Conservation (phyloP, 2,888 invertebrate species). For the Dione juno region DNA sequence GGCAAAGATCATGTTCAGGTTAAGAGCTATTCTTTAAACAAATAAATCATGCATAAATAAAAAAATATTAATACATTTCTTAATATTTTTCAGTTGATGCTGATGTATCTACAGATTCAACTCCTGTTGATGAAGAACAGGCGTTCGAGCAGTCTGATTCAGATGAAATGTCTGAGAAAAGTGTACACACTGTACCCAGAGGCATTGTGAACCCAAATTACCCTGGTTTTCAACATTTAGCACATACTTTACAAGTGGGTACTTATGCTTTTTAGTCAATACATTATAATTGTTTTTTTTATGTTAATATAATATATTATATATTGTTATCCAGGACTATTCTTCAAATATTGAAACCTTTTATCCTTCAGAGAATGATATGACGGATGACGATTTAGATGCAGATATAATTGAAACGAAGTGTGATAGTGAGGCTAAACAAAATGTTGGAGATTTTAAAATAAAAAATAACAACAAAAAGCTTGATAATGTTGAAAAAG, state of each 20-base stretch:
- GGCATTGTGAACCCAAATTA: slow-evolving; percentile 93
- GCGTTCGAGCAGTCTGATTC: slow-evolving; percentile 83
- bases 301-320: slow-evolving; percentile 9
- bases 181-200: slow-evolving; percentile 77
- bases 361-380: slow-evolving; percentile 81
- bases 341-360: slow-evolving; percentile 76
- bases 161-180: slow-evolving; percentile 79
- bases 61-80: not conserved
- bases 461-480: slow-evolving; percentile 52
- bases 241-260: slow-evolving; percentile 86
- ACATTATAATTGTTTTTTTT: not conserved
- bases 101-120: slow-evolving; percentile 53
- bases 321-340: slow-evolving; percentile 65
- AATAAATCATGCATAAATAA: not conserved
- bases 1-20: slow-evolving; percentile 30
- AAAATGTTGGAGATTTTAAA: slow-evolving; percentile 54
- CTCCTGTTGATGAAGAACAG: slow-evolving; percentile 81
- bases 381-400: slow-evolving; percentile 79
- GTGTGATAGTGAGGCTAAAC: slow-evolving; percentile 20
- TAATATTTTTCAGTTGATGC: slow-evolving; percentile 41
- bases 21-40: not conserved
- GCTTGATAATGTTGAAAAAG: slow-evolving; percentile 28
- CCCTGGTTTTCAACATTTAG: slow-evolving; percentile 92
- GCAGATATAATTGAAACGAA: slow-evolving; percentile 64
- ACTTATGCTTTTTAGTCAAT: not conserved